These are phyloP conservation scores for Neosilurus hyrtlii DNA, from an alignment of 2,797 vertebrate species.

Conservation along the genomic window DNA sequence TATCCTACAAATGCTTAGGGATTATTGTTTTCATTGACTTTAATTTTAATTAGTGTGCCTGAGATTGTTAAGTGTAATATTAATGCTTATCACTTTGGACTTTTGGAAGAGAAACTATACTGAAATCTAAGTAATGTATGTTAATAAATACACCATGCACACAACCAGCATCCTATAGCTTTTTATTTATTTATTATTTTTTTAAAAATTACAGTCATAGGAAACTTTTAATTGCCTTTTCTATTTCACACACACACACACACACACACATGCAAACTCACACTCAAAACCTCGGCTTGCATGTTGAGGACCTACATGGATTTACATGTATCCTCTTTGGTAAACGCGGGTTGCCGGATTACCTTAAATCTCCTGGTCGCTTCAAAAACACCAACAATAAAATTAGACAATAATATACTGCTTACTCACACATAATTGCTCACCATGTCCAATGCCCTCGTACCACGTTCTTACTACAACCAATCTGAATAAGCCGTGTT, in stretches of 20 bases:
- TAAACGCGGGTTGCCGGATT: conserved; percentile 63
- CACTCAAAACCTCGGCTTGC: background rate
- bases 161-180: background rate
- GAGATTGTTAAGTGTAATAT: no score
- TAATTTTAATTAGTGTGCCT: background rate
- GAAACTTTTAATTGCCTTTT: background rate
- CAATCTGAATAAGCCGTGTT: no score
- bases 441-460: no score
- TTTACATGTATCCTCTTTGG: background rate
- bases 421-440: no score
- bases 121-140: background rate
- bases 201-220: background rate
- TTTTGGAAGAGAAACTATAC: background rate
- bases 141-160: background rate
- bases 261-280: background rate
- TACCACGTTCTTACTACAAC: no score
- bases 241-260: background rate
- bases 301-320: background rate
- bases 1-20: background rate
- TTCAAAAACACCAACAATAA: background rate
- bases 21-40: background rate
- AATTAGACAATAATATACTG: background rate
- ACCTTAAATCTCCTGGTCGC: no score
- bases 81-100: background rate
- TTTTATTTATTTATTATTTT: background rate